Percentiles rank a stretch among this genome's conserved stretches.
Conservation (phyloP, 1,140 invertebrate species). For the Drosophila nannoptera region DNA sequence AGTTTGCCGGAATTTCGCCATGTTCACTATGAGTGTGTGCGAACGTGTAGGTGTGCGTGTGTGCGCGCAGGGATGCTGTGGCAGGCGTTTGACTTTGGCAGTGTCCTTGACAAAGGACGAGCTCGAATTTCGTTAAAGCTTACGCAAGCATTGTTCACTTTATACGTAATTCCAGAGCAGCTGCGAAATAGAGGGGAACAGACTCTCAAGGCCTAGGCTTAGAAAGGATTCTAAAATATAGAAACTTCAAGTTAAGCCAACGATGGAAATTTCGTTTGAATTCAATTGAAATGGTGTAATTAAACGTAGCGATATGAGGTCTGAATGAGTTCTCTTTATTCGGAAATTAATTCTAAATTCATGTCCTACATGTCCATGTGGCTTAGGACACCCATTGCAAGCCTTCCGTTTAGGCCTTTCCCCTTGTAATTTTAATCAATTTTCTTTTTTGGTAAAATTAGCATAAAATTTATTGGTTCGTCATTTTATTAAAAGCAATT, state of each 20-base stretch:
- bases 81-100: constrained; percentile 9
- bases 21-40: neutral
- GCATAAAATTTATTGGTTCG: constrained; percentile 73
- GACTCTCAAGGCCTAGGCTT: neutral
- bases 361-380: no score
- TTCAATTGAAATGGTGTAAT: no score
- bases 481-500: constrained; percentile 53
- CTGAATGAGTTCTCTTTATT: no score
- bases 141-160: constrained; percentile 60
- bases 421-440: neutral
- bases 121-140: constrained; percentile 50
- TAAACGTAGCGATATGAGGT: no score
- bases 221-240: neutral
- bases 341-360: no score
- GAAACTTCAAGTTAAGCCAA: no score
- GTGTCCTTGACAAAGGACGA: constrained; percentile 68
- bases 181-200: neutral
- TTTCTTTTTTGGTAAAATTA: constrained; percentile 25
- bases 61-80: constrained; percentile 42
- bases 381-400: neutral
- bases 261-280: no score
- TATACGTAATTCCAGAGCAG: constrained; percentile 19
- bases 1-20: constrained; percentile 38
- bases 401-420: neutral
- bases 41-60: neutral